Evolutionary conservation across 1,140 invertebrate genomes (phyloP).

Genomic region (Tyrophagus putrescentiae): DNA sequence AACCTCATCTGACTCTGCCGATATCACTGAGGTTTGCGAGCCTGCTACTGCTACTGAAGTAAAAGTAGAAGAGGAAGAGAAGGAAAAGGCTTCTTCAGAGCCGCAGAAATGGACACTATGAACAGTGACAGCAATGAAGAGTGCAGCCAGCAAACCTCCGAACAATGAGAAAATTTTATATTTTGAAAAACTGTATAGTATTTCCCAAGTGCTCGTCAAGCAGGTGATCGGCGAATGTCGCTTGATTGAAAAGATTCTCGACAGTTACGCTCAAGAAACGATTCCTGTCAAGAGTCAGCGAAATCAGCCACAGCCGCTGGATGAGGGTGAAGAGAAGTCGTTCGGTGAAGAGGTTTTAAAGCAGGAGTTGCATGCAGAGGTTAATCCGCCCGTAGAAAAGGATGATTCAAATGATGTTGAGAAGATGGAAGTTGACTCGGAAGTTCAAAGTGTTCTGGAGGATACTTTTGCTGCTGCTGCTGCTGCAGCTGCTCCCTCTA

Average conservation of each 20-base stretch:
- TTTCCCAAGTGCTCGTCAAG: conserved; percentile 20
- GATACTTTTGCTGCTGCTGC: no score
- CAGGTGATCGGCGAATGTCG: conserved; percentile 51
- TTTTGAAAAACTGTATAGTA: background rate
- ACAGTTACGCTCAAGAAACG: conserved; percentile 42
- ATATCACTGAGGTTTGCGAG: background rate
- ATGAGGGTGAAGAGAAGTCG: background rate
- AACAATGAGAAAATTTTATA: background rate
- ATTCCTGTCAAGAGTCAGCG: background rate
- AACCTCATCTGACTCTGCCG: background rate
- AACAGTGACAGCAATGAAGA: background rate
- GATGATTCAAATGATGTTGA: background rate
- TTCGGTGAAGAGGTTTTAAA: background rate
- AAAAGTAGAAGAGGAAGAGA: no score
- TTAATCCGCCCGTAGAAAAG: background rate
- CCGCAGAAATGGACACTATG: background rate
- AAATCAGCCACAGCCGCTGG: no score
- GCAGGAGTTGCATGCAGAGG: background rate
- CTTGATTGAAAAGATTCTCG: conserved; percentile 48
- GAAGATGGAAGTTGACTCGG: no score
- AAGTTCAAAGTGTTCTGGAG: no score
- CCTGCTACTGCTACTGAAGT: conserved; percentile 3
- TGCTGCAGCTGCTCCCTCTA: no score
- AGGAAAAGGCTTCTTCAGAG: no score
- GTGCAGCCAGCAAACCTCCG: background rate